Evolutionary conservation across 2,888 invertebrate species (phyloP), one percentile per base, ranked within the genome.

Genomic region (Hemicrepidius hirtus): DNA sequence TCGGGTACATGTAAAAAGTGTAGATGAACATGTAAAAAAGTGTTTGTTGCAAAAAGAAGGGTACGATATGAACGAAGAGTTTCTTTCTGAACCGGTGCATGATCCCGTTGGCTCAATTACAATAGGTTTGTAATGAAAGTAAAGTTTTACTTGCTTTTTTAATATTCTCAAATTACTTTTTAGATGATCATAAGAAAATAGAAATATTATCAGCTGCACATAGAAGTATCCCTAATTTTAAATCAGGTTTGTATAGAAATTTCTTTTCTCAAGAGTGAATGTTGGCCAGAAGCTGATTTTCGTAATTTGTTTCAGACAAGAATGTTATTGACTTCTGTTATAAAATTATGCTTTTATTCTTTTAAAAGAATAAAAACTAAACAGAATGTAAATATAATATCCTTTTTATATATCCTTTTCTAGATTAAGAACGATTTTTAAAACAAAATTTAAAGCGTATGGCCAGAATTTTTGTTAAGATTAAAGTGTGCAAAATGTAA

Each of bases 41-140:
- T 90, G 90, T 79, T 83, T 84, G 44, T 84, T 89, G 81, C 87
- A 84, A 79, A 82, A 84, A 16, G 86, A 88, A 78, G 88, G 88
- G 65, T 90, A 90, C 76, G 76, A 80, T 28, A 78, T 83, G 68
- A 78, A 85, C 0, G 88, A 88, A 70, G 46, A 84, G 10, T 87
- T 88, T 71, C 80, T 89, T 53, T 88, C 89, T 0, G 86, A 87
- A 73, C 84, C 88, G 24, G 67, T 77, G 55, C 71, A 83, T 55
- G 62, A 82, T 66, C 50, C 80, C 0, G 75, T 79, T 35, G 77
- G 82, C 73, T 84, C 85, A 5, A 84, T 85, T 44, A 81, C 82
- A 16, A 83, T 88, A 78, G 86, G 87, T 87, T 83, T 75, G 46
- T 69, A 46, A 53, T 13, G 13, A 28, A 62, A 46, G n/a, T n/a